These are phyloP conservation scores for Caenorhabditis sp. DNA, from an alignment of 2,888 invertebrate species.

Conservation along the genomic window DNA sequence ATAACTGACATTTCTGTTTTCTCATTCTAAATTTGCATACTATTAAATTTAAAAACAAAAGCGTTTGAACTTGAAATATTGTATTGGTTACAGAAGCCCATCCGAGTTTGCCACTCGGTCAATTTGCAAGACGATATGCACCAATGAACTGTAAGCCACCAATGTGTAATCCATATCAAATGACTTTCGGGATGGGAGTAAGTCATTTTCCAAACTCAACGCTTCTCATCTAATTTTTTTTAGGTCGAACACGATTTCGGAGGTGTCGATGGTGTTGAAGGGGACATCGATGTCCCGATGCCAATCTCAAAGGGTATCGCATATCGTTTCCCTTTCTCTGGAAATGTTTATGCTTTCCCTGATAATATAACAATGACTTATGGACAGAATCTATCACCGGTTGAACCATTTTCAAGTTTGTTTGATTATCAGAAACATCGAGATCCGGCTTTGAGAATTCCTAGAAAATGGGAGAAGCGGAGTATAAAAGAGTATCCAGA, in stretches of 20 bases:
- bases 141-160: conserved; percentile 59
- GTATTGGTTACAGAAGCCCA: conserved; percentile 42
- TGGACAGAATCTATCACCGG: conserved; percentile 58
- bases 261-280: conserved; percentile 60
- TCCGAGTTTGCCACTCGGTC: conserved; percentile 56
- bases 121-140: conserved; percentile 51
- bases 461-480: conserved; percentile 31
- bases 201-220: conserved; percentile 10
- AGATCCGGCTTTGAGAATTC: conserved; percentile 37
- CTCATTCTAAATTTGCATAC: too few relatives aligned
- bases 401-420: conserved; percentile 58
- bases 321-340: conserved; percentile 60
- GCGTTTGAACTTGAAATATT: too few relatives aligned
- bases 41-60: too few relatives aligned
- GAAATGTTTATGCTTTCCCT: conserved; percentile 58
- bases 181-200: conserved; percentile 55
- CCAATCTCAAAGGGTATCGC: conserved; percentile 62
- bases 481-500: conserved; percentile 10
- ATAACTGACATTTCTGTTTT: too few relatives aligned
- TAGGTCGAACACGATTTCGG: conserved; percentile 61
- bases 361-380: conserved; percentile 64
- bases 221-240: too few relatives aligned
- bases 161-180: conserved; percentile 58
- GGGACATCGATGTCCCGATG: conserved; percentile 61
- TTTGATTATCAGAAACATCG: conserved; percentile 55